Evolutionary conservation across 2,888 invertebrate genomes (phyloP).

Genomic region (Sarcophaga carnaria): DNA sequence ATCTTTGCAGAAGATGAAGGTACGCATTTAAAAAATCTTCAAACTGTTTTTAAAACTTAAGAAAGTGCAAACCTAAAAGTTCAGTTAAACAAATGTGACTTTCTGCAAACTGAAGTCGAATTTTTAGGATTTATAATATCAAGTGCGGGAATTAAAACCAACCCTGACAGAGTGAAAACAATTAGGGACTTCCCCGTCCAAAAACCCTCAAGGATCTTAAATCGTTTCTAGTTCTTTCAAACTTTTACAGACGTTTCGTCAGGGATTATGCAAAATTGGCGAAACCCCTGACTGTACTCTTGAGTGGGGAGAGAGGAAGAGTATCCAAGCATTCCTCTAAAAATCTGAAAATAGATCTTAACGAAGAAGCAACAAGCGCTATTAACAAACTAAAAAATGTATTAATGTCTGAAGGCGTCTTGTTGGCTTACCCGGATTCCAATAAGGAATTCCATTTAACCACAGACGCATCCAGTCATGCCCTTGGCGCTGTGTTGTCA

Average conservation of each 20-base stretch:
- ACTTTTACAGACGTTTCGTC: slow-evolving; percentile 24
- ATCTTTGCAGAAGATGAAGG: not conserved
- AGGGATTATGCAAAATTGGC: slow-evolving; percentile 3
- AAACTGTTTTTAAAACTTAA: not conserved
- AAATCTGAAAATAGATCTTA: not conserved
- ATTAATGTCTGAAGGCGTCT: not conserved
- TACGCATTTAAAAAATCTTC: not conserved
- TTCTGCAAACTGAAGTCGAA: no score
- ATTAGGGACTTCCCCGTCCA: slow-evolving; percentile 19
- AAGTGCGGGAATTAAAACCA: not conserved
- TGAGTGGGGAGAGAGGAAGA: slow-evolving; percentile 2
- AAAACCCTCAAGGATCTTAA: slow-evolving; percentile 2
- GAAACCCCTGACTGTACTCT: not conserved
- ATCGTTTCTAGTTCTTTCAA: not conserved
- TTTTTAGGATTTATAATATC: slow-evolving; percentile 16
- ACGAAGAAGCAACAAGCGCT: slow-evolving; percentile 3
- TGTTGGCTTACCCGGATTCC: not conserved
- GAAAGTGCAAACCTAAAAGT: no score
- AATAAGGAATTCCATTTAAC: not conserved
- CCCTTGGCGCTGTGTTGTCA: no score
- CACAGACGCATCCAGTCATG: no score
- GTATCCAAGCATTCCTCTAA: not conserved
- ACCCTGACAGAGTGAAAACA: slow-evolving; percentile 2
- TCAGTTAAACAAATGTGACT: no score
- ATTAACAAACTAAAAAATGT: not conserved